A percentile compares a stretch with the other conserved stretches of the same genome.
phyloP scores from a whole-genome alignment of 2,888 invertebrate species.

The Meiosimyza decipiens region DNA sequence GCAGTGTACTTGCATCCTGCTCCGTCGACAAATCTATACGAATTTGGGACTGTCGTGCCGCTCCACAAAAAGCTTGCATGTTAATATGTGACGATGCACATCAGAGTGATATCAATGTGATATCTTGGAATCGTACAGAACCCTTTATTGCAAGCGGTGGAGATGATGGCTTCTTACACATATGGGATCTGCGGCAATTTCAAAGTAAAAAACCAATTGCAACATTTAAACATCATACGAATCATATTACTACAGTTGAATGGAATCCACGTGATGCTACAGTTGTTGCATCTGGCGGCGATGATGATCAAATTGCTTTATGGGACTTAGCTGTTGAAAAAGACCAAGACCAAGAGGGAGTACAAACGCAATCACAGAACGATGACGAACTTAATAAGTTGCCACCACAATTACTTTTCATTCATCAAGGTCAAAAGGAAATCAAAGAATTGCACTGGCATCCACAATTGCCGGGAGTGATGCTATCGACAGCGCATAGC shows the following conservation, averaged over 20 bases:
- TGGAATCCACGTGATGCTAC: conserved; percentile 96
- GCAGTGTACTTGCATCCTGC: conserved; percentile 87
- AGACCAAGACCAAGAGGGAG: conserved; percentile 72
- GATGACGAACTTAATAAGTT: conserved; percentile 76
- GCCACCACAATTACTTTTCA: conserved; percentile 95
- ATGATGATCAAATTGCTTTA: conserved; percentile 94
- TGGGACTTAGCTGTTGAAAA: conserved; percentile 96
- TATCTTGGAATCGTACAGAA: conserved; percentile 94
- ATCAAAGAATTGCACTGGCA: conserved; percentile 99
- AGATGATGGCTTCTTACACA: conserved; percentile 92
- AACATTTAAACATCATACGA: conserved; percentile 94
- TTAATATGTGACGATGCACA: conserved; percentile 88
- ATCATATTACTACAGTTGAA: conserved; percentile 93
- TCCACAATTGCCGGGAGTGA: conserved; percentile 90
- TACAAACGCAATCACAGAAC: conserved; percentile 76
- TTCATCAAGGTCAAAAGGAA: conserved; percentile 97
- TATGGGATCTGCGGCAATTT: conserved; percentile 96
- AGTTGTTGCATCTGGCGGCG: conserved; percentile 91
- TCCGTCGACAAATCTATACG: conserved; percentile 91
- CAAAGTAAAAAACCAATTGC: conserved; percentile 84
- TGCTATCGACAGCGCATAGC: conserved; percentile 92
- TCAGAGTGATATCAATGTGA: conserved; percentile 93
- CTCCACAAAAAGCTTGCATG: conserved; percentile 91
- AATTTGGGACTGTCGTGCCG: conserved; percentile 94
- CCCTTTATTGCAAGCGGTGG: conserved; percentile 93